A percentile compares a stretch with the other conserved stretches of the same genome.
These are phyloP conservation scores for Lanius collurio DNA, from an alignment of 2,113 vertebrate genomes.

Conservation along the genomic window DNA sequence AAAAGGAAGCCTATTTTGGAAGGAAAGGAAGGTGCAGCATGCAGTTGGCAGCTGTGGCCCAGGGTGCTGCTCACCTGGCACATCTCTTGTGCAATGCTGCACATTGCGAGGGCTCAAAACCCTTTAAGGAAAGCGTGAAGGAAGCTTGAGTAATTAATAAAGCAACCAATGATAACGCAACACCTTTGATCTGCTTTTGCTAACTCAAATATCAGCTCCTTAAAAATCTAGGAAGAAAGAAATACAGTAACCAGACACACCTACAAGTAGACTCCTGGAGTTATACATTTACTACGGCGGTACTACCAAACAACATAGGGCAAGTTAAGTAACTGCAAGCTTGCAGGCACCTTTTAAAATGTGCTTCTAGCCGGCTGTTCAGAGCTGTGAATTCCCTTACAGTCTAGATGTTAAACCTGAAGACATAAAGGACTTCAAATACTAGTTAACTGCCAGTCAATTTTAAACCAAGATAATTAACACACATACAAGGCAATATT, in stretches of 20 bases:
- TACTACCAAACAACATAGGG: background rate
- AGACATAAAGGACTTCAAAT: background rate
- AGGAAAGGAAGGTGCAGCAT: background rate
- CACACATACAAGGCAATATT: background rate
- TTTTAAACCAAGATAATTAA: background rate
- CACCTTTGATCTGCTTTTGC: background rate
- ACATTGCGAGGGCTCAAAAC: background rate
- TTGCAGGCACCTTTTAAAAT: background rate
- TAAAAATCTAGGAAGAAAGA: background rate
- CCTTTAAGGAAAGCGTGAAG: background rate
- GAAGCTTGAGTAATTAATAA: background rate
- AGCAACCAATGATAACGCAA: accelerated
- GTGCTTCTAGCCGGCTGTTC: background rate
- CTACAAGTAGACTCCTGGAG: background rate
- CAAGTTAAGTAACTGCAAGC: background rate
- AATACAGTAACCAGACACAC: background rate
- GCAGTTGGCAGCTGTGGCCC: background rate
- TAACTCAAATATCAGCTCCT: background rate
- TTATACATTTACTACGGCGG: background rate
- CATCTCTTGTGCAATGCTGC: accelerated
- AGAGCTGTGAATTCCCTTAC: background rate
- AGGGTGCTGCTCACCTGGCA: background rate
- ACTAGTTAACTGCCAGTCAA: background rate
- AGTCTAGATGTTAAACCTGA: background rate
- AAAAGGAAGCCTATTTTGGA: background rate